phyloP scores from a whole-genome alignment of 2,113 vertebrate species.

The Austrofundulus limnaeus region DNA sequence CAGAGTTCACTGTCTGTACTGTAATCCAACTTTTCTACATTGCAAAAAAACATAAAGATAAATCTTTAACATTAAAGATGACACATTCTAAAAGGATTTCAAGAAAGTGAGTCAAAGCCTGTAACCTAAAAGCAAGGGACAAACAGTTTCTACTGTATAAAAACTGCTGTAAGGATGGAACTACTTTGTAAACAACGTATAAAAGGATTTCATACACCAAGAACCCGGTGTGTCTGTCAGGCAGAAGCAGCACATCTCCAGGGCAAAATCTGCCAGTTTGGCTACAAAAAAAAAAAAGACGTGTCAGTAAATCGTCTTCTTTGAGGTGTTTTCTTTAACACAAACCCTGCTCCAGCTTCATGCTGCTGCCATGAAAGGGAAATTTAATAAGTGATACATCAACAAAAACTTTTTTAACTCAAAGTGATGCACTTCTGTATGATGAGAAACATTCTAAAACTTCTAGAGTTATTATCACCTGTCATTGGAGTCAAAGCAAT shows the following conservation, averaged over 20 bases:
- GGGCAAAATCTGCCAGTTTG: not conserved
- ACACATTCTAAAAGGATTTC: not conserved
- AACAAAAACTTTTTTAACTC: not conserved
- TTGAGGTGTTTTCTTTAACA: not conserved
- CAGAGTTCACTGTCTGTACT: not conserved
- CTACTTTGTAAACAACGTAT: not conserved
- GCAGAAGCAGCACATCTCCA: not conserved
- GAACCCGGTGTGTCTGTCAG: not conserved
- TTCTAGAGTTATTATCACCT: too few species aligned
- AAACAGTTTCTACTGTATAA: not conserved
- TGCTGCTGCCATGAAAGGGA: not conserved
- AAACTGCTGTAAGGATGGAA: not conserved
- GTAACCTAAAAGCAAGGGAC: not conserved
- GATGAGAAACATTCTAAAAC: not conserved
- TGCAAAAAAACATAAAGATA: not conserved
- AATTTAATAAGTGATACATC: not conserved
- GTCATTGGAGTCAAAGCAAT: too few species aligned
- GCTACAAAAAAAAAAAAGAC: not conserved
- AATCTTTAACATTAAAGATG: not conserved
- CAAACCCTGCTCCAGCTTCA: not conserved
- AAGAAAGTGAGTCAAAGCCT: not conserved
- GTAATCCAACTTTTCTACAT: conserved; percentile 4
- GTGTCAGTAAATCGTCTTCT: not conserved
- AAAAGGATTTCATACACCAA: not conserved
- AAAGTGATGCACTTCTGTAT: not conserved